phyloP scores from a whole-genome alignment of 2,888 invertebrate genomes.

The Trichacis sp. region DNA sequence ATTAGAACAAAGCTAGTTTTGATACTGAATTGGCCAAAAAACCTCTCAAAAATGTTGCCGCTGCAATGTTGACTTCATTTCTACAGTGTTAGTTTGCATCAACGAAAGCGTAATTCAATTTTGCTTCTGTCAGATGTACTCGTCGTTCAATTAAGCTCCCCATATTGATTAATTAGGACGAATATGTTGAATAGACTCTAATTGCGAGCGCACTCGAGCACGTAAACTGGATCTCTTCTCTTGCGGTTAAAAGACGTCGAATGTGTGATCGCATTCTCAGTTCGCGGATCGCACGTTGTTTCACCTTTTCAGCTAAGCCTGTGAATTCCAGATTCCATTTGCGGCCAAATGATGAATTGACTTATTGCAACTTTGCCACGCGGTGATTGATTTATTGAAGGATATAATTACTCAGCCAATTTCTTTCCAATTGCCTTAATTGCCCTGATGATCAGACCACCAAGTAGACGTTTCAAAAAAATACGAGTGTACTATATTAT shows the following conservation, averaged over 20 bases:
- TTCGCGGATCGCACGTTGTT: slow-evolving; percentile 22
- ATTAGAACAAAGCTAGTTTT: too few species aligned
- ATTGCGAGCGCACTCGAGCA: slow-evolving; percentile 18
- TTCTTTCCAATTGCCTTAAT: neutral
- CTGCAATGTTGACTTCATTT: neutral
- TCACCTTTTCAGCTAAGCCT: slow-evolving; percentile 19
- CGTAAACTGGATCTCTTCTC: slow-evolving; percentile 29
- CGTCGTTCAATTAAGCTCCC: slow-evolving; percentile 20
- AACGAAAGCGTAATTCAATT: slow-evolving; percentile 12
- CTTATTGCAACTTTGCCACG: slow-evolving; percentile 7
- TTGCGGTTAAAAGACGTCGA: slow-evolving; percentile 5
- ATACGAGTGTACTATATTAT: too few species aligned
- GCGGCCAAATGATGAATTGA: slow-evolving; percentile 6
- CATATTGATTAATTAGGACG: slow-evolving; percentile 23
- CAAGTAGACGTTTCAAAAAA: too few species aligned
- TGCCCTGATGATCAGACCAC: neutral
- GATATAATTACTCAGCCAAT: slow-evolving; percentile 8
- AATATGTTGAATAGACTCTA: slow-evolving; percentile 19
- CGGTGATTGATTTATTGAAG: slow-evolving; percentile 8
- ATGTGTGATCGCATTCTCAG: slow-evolving; percentile 15
- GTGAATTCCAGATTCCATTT: slow-evolving; percentile 27
- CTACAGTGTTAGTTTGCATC: neutral
- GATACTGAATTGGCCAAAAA: neutral
- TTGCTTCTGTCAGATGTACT: slow-evolving; percentile 7
- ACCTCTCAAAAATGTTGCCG: neutral